These are phyloP conservation scores for Mobula hypostoma DNA, from an alignment of 2,113 vertebrate genomes.

Conservation along the genomic window DNA sequence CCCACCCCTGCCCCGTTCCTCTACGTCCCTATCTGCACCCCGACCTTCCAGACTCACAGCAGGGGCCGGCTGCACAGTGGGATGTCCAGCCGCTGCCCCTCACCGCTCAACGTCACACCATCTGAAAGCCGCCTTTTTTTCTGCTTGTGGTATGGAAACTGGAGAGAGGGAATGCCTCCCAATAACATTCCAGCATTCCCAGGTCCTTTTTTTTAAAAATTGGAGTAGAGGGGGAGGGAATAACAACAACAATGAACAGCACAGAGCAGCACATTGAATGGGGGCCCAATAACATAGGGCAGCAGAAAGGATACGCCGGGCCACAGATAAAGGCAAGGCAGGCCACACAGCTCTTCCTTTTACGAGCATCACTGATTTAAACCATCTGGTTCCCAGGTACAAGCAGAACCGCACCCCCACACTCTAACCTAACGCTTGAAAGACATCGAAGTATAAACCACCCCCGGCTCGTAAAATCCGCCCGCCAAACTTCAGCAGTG, in stretches of 20 bases:
- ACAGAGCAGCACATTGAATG: background rate
- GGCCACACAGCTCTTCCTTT: background rate
- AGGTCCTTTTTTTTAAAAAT: background rate
- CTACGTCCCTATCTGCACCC: too few relatives aligned
- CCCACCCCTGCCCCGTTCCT: too few relatives aligned
- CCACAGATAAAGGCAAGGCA: slow-evolving; percentile 16
- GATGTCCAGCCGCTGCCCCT: background rate
- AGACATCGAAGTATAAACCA: background rate
- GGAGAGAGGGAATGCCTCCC: background rate
- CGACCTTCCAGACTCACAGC: background rate
- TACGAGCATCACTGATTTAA: slow-evolving; percentile 29
- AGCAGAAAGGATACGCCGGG: background rate
- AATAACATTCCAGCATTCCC: slow-evolving; percentile 25
- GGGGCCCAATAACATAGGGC: background rate
- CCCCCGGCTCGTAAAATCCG: slow-evolving; percentile 11
- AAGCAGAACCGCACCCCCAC: background rate
- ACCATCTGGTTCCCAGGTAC: background rate
- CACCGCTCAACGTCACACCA: background rate
- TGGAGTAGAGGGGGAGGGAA: too few relatives aligned
- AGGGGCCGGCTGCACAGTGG: background rate
- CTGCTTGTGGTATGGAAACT: background rate
- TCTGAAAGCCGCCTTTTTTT: background rate
- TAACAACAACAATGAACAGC: background rate
- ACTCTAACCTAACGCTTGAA: background rate
- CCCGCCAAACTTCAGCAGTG: background rate